Evolutionary conservation across 2,113 vertebrate genomes (phyloP), one percentile per base, ranked within the genome.

Genomic region (Axis porcinus): DNA sequence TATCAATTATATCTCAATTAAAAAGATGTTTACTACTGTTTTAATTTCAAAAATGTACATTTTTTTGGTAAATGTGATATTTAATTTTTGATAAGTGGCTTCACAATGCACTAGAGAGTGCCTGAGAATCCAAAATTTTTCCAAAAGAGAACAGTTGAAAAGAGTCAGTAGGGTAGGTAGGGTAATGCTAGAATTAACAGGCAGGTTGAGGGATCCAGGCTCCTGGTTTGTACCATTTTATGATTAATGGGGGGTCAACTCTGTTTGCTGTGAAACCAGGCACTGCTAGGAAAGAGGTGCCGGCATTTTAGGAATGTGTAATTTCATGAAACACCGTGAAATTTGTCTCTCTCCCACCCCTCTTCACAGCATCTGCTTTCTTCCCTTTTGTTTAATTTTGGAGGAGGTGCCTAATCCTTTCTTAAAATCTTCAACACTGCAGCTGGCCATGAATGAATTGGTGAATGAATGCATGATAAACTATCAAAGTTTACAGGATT

Each of bases 231-330:
- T 89, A 45, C 86, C 55, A 47, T 67, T 95, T 95, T 97, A 90
- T 97, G 96, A 96, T 93, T 97, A 95, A 92, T 62, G 40, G 90
- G 91, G 78, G 52, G 85, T 96, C 94, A 98, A 55, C 50, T 95
- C 50, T 92, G 14, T 97, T 96, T 97, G 83, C 82, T 81, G n/a
- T 93, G 94, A 92, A 94, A 64, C 43, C 47, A 94, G 60, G 81
- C 57, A 50, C 57, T 87, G 40, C 28, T 55, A 87, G 79, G 45
- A 12, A 91, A 91, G 67, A 58, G 12, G 64, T 36, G 17, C 19
- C 60, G 85, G 91, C 62, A 91, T 81, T 89, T 85, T 67, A 91
- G 91, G 78, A 96, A 97, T 90, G 94, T 11, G 19, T 64, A 30
- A 90, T 87, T 86, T 84, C 19, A 45, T 25, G 50, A 47, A 92